Percentiles rank a stretch among this genome's conserved stretches.
phyloP scores from a whole-genome alignment of 2,888 invertebrate genomes.

The Melipona beecheii region DNA sequence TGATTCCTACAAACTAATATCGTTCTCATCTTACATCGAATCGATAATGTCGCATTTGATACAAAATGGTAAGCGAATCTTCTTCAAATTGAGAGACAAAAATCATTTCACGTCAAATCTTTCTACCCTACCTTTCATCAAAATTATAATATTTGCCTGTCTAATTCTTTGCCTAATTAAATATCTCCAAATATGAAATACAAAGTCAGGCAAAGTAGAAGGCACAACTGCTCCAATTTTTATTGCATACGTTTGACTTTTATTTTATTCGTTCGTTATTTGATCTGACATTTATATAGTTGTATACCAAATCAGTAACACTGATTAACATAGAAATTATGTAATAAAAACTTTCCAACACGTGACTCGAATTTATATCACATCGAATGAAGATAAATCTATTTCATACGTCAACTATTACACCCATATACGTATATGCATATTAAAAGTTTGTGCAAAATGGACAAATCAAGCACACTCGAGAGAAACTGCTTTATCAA shows the following conservation, averaged over 20 bases:
- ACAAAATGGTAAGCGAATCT: background rate
- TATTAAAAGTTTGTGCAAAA: background rate
- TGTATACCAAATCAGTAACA: background rate
- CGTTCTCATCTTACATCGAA: background rate
- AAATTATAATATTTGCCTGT: background rate
- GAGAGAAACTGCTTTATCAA: constrained; percentile 51
- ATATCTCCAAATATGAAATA: background rate
- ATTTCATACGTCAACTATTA: background rate
- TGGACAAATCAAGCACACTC: background rate
- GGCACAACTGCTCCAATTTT: no score
- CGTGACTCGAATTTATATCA: background rate
- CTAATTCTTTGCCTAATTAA: background rate
- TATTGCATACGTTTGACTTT: background rate
- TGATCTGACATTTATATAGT: no score
- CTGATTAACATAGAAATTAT: background rate
- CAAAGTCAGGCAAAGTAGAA: background rate
- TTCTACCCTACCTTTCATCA: background rate
- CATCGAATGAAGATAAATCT: background rate
- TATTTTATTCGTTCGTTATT: no score
- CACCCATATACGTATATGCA: background rate
- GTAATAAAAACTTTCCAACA: background rate
- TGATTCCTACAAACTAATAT: no score
- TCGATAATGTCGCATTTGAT: constrained; percentile 4
- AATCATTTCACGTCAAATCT: background rate
- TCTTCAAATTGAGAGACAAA: background rate